A percentile compares a stretch with the other conserved stretches of the same genome.
Evolutionary conservation across 2,797 vertebrate species (phyloP).

Genomic region (Karalla daura): DNA sequence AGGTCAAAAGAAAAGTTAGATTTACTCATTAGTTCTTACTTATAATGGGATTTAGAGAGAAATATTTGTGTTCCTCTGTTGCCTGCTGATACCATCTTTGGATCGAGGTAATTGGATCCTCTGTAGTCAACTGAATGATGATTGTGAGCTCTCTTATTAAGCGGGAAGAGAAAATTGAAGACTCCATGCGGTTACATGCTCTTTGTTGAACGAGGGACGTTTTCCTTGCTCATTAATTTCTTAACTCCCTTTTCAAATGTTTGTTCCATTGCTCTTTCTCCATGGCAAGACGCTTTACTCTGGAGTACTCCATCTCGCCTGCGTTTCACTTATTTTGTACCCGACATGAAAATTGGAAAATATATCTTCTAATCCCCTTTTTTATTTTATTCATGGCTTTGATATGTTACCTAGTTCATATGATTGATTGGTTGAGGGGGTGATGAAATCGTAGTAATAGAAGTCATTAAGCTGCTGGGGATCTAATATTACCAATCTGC

Average conservation of each 20-base stretch:
- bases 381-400: constrained; percentile 77
- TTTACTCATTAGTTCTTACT: constrained; percentile 91
- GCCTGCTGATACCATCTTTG: constrained; percentile 93
- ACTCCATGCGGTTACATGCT: constrained; percentile 74
- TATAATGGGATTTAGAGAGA: constrained; percentile 93
- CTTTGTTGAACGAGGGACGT: constrained; percentile 66
- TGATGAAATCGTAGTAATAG: constrained; percentile 76
- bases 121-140: constrained; percentile 89
- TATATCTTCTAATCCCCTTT: constrained; percentile 69
- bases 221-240: constrained; percentile 88
- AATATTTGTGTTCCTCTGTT: constrained; percentile 86
- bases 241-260: constrained; percentile 64
- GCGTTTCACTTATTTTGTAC: constrained; percentile 34
- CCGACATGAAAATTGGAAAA: constrained; percentile 66
- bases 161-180: constrained; percentile 89
- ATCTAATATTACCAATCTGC: constrained; percentile 80
- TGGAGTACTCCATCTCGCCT: constrained; percentile 1
- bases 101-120: constrained; percentile 85
- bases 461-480: constrained; percentile 77
- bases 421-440: constrained; percentile 75
- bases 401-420: constrained; percentile 78
- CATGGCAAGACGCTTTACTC: constrained; percentile 32
- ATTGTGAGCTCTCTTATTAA: constrained; percentile 91
- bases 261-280: constrained; percentile 47
- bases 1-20: constrained; percentile 85